These are phyloP conservation scores for Amblyornis subalaris DNA, from an alignment of 2,113 vertebrate species.

Conservation along the genomic window DNA sequence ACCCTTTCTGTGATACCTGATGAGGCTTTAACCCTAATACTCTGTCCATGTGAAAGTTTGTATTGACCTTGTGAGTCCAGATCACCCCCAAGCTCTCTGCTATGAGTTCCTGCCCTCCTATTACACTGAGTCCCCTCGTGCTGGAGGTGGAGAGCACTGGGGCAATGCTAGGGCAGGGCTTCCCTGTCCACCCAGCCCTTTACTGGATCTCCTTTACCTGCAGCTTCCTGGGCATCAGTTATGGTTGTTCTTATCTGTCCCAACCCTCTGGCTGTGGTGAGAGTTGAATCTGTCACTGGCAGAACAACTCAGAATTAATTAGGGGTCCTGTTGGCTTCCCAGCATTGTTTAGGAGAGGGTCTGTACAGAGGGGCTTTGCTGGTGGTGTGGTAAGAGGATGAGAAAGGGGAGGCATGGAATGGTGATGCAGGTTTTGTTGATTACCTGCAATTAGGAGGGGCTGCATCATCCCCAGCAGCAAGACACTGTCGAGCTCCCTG, in stretches of 20 bases:
- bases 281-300: neutral
- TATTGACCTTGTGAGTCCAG: neutral
- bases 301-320: neutral
- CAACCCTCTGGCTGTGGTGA: neutral
- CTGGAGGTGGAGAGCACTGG: neutral
- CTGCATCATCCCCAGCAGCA: neutral
- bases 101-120: neutral
- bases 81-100: neutral
- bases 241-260: neutral
- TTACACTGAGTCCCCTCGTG: neutral
- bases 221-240: neutral
- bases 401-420: neutral
- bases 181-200: neutral
- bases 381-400: neutral
- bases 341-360: neutral
- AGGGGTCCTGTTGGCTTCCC: neutral
- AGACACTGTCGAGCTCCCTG: neutral
- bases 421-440: neutral
- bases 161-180: neutral
- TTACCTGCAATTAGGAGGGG: neutral
- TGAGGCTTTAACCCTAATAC: conserved; percentile 2
- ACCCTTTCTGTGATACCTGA: neutral
- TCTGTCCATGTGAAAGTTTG: neutral
- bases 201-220: neutral
- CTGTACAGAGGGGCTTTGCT: neutral